phyloP scores from a whole-genome alignment of 2,113 vertebrate genomes.

The Laterallus jamaicensis region DNA sequence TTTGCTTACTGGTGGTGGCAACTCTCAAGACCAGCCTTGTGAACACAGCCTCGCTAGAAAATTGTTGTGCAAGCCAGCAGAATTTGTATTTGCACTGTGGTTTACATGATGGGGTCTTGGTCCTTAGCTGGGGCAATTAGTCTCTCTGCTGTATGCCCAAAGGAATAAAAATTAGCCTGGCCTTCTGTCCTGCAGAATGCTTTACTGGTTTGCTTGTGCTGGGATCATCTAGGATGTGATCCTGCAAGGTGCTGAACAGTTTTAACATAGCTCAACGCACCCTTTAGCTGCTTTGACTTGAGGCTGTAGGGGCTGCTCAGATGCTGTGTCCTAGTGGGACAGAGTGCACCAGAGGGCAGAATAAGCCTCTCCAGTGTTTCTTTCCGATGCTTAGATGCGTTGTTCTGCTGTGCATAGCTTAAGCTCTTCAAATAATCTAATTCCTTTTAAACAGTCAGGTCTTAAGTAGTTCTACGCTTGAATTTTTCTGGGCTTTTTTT shows the following conservation, averaged over 20 bases:
- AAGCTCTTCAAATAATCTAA: conserved; percentile 8
- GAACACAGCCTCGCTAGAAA: neutral
- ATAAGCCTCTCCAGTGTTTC: neutral
- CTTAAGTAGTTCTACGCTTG: conserved; percentile 52
- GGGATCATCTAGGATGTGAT: neutral
- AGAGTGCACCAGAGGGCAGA: conserved; percentile 26
- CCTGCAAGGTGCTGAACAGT: neutral
- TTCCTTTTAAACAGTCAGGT: conserved; percentile 26
- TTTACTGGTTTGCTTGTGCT: neutral
- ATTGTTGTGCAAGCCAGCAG: neutral
- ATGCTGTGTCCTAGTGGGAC: neutral
- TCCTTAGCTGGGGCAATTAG: neutral
- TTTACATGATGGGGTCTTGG: neutral
- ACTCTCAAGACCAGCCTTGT: accelerated
- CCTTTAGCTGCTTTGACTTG: neutral
- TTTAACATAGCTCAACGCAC: neutral
- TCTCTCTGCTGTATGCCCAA: neutral
- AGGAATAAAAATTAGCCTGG: neutral
- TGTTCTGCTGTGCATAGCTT: conserved; percentile 5
- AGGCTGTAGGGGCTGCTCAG: neutral
- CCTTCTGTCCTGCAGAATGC: neutral
- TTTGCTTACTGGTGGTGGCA: neutral
- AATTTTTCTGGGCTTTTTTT: conserved; percentile 32
- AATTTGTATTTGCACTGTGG: neutral
- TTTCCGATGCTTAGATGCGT: neutral